Conservation (phyloP, 2,113 vertebrate species). For the human (Homo sapiens) region GRCh38 chr1:71405501-71406000, state of each 20-base stretch:
- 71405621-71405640: conserved; percentile 41
- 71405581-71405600: conserved; percentile 32
- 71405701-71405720: conserved; percentile 25
- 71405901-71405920: conserved; percentile 61
- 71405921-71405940: conserved; percentile 62
- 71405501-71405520: conserved; percentile 52
- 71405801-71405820: conserved; percentile 34
- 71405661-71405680: neutral
- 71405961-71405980: conserved; percentile 39
- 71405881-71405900: conserved; percentile 56
- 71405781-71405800: conserved; percentile 24
- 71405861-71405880: conserved; percentile 50
- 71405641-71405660: conserved; percentile 44
- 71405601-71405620: neutral
- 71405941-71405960: conserved; percentile 44
- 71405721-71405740: neutral
- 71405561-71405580: conserved; percentile 26
- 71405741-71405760: neutral
- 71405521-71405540: neutral
- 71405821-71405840: neutral
- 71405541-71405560: conserved; percentile 22
- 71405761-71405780: neutral
- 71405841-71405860: conserved; percentile 36
- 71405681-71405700: neutral
- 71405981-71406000: conserved; percentile 14